Percentiles rank a stretch among this genome's conserved stretches.
These are phyloP conservation scores for Rhabdornis inornatus DNA, from an alignment of 2,113 vertebrate species.

Conservation along the genomic window DNA sequence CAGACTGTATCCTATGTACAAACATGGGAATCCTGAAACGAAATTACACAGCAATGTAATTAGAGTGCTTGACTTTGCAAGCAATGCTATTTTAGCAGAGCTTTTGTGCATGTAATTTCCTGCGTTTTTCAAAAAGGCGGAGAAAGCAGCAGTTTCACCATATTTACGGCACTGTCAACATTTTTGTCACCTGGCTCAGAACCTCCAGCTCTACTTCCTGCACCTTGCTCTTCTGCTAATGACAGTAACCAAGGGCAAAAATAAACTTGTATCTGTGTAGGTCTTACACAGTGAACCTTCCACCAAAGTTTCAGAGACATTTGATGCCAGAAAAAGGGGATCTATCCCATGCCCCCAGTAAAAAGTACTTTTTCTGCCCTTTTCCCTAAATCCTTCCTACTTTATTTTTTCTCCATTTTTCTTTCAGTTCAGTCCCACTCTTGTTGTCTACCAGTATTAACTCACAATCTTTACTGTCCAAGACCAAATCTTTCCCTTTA, in stretches of 20 bases:
- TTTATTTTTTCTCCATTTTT: background rate
- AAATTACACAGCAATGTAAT: background rate
- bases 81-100: background rate
- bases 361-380: background rate
- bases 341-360: background rate
- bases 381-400: background rate
- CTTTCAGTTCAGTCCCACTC: background rate
- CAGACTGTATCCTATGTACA: background rate
- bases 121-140: background rate
- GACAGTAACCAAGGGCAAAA: background rate
- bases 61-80: background rate
- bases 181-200: background rate
- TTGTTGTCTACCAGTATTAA: background rate
- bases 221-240: background rate
- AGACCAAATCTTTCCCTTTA: background rate
- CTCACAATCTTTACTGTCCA: background rate
- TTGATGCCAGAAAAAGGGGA: background rate
- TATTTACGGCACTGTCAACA: background rate
- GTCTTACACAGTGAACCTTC: background rate
- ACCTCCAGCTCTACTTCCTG: background rate
- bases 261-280: background rate
- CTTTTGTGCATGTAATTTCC: background rate
- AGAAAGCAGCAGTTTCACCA: background rate
- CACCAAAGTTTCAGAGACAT: background rate
- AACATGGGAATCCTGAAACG: background rate